These are phyloP conservation scores for Chelmon rostratus DNA, from an alignment of 2,797 vertebrate species.

Conservation along the genomic window DNA sequence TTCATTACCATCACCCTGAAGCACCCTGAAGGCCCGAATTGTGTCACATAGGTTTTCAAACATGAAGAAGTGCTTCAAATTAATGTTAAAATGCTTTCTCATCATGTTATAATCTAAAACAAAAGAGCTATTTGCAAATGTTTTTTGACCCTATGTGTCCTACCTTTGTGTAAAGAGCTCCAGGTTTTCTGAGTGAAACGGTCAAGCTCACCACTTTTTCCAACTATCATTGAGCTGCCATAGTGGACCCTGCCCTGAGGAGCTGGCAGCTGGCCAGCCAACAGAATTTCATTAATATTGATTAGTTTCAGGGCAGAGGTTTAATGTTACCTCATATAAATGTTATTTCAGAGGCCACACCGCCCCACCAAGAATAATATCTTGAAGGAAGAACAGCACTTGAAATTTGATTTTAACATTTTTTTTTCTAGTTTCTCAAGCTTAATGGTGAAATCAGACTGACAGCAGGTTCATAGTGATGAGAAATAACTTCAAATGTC, in stretches of 20 bases:
- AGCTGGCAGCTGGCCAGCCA: conserved; percentile 33
- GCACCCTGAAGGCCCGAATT: conserved; percentile 1
- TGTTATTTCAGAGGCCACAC: conserved; percentile 50
- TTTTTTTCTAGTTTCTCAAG: conserved; percentile 18
- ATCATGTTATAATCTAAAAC: neutral
- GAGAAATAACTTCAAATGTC: conserved; percentile 6
- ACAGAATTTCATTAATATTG: conserved; percentile 49
- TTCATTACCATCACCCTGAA: conserved; percentile 33
- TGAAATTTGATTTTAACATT: conserved; percentile 24
- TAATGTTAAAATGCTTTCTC: conserved; percentile 21
- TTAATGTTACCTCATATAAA: conserved; percentile 54
- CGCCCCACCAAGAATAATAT: conserved; percentile 42
- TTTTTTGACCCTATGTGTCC: neutral
- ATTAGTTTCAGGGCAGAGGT: conserved; percentile 52
- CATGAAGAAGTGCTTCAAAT: conserved; percentile 15
- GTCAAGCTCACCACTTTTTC: neutral
- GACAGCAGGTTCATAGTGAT: neutral
- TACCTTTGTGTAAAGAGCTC: neutral
- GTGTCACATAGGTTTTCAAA: conserved; percentile 5
- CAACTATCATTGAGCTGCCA: neutral
- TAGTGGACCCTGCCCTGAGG: conserved; percentile 23
- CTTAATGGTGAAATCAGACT: conserved; percentile 3
- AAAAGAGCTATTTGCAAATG: conserved; percentile 11
- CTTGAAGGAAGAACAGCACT: conserved; percentile 11
- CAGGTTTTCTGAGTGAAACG: neutral